phyloP scores from a whole-genome alignment of 2,888 invertebrate species.

The Chloroclystis v-ata region DNA sequence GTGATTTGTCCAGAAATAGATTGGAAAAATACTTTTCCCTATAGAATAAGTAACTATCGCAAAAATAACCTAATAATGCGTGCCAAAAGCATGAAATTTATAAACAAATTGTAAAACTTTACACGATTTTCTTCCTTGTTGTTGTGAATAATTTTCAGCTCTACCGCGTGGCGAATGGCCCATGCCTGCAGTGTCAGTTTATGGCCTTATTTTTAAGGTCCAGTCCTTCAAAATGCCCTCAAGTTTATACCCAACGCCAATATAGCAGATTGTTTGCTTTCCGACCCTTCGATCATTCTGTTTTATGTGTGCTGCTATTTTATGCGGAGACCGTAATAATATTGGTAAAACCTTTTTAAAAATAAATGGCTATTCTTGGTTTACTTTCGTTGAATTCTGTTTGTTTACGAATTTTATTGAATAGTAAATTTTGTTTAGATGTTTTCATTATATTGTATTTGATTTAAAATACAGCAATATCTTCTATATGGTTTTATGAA shows the following conservation, averaged over 20 bases:
- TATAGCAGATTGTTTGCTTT: constrained; percentile 30
- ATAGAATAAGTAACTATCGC: too few relatives aligned
- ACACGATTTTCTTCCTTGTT: not conserved
- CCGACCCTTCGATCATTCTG: constrained; percentile 20
- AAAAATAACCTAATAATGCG: too few relatives aligned
- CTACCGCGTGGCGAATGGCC: constrained; percentile 45
- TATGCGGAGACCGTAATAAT: constrained; percentile 12
- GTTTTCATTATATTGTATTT: not conserved
- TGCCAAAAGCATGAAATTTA: too few relatives aligned
- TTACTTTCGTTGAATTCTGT: not conserved
- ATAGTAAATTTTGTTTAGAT: not conserved
- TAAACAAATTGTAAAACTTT: too few relatives aligned
- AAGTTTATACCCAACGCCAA: constrained; percentile 25
- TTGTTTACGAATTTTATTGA: not conserved
- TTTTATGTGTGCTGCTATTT: constrained; percentile 15
- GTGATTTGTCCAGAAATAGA: too few relatives aligned
- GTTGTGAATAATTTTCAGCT: constrained; percentile 43
- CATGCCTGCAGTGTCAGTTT: constrained; percentile 35
- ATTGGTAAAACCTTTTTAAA: constrained; percentile 10
- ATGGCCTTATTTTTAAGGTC: constrained; percentile 41
- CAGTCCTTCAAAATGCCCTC: constrained; percentile 24
- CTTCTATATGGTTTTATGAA: too few relatives aligned
- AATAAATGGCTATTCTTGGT: constrained; percentile 2
- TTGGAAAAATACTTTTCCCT: too few relatives aligned
- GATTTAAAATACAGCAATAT: too few relatives aligned